Percentiles rank a stretch among this genome's conserved stretches.
Conservation (phyloP, 1,140 invertebrate genomes). For the Procambarus virginalis region DNA sequence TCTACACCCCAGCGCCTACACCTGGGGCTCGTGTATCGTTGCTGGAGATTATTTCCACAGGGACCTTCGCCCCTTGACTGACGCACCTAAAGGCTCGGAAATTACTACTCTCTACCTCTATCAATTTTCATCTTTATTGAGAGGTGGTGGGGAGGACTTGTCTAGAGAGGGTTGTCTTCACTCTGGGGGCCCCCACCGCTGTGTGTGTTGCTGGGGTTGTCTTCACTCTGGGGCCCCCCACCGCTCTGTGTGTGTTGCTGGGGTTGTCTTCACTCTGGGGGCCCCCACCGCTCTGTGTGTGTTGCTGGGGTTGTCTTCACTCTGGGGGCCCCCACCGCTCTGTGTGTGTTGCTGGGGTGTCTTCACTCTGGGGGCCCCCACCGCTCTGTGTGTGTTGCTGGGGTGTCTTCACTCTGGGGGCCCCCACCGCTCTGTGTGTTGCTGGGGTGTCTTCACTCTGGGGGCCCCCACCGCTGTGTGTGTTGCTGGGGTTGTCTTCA, state of each 20-base stretch:
- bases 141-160: not conserved
- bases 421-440: no score
- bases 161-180: no score
- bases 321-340: no score
- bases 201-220: no score
- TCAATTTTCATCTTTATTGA: constrained; percentile 51
- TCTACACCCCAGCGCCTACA: not conserved
- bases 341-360: no score
- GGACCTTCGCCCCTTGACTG: constrained; percentile 39
- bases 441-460: no score
- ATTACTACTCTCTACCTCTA: constrained; percentile 51
- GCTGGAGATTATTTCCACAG: constrained; percentile 49
- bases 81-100: constrained; percentile 36
- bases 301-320: not conserved
- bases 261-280: not conserved
- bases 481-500: no score
- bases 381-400: not conserved
- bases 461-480: no score
- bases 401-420: not conserved
- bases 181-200: no score
- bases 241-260: no score
- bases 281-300: not conserved
- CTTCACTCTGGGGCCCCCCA: no score
- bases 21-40: constrained; percentile 41
- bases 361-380: no score